Conservation (phyloP, 2,797 vertebrate species). For the Sebastes reedi region DNA sequence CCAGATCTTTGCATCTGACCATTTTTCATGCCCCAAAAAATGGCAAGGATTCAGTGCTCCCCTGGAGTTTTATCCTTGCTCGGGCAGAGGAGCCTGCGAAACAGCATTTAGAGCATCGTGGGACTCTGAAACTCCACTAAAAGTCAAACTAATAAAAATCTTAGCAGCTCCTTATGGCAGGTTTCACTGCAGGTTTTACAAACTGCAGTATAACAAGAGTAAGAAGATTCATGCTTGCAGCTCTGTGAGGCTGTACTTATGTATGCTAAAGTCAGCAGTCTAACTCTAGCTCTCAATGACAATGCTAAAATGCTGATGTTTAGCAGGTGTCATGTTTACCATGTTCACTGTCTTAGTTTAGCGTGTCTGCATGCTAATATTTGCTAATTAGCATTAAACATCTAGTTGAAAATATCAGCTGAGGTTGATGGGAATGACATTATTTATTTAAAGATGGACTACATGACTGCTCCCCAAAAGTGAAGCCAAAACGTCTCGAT, state of each 20-base stretch:
- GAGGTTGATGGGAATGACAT: too few relatives aligned
- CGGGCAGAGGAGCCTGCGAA: background rate
- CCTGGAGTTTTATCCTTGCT: slow-evolving; percentile 6
- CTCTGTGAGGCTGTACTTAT: background rate
- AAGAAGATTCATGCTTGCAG: background rate
- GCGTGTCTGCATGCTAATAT: too few relatives aligned
- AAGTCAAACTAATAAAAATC: slow-evolving; percentile 50
- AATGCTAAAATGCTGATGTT: background rate
- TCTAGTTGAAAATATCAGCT: too few relatives aligned
- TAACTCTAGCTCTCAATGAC: background rate
- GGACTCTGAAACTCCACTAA: slow-evolving; percentile 31
- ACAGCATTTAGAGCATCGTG: slow-evolving; percentile 17
- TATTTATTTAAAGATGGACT: too few relatives aligned
- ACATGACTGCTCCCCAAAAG: too few relatives aligned
- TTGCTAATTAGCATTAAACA: too few relatives aligned
- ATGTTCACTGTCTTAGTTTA: background rate
- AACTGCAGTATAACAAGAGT: slow-evolving; percentile 10
- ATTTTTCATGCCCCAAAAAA: slow-evolving; percentile 33
- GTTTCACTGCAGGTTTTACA: slow-evolving; percentile 17
- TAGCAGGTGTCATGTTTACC: background rate
- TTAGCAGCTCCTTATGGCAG: slow-evolving; percentile 34
- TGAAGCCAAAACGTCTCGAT: too few relatives aligned
- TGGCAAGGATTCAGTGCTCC: slow-evolving; percentile 1
- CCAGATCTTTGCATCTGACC: slow-evolving; percentile 35
- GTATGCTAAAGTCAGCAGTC: background rate